Evolutionary conservation across 2,797 vertebrate species (phyloP).

Genomic region (Liasis olivaceus): DNA sequence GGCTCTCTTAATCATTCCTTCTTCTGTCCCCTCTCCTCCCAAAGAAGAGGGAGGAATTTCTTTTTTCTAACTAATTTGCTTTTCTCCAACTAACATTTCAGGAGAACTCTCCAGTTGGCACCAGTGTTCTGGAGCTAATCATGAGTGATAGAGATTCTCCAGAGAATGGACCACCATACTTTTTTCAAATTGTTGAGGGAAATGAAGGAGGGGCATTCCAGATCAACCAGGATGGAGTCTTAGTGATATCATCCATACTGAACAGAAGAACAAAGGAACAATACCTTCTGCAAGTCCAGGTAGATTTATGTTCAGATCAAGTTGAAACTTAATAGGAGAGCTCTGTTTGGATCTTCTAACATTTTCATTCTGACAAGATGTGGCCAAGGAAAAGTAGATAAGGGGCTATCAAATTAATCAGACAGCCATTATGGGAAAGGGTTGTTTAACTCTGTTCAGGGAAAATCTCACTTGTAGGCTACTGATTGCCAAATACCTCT

Average conservation of each 20-base stretch:
- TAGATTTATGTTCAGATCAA: constrained; percentile 53
- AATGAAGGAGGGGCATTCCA: constrained; percentile 87
- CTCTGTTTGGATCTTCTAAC: background rate
- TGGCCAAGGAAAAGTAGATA: background rate
- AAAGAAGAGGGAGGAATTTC: background rate
- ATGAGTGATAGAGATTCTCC: constrained; percentile 89
- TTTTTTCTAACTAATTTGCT: background rate
- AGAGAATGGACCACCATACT: constrained; percentile 89
- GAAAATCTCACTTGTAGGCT: background rate
- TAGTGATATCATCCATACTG: constrained; percentile 83
- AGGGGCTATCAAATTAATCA: background rate
- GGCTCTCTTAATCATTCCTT: background rate
- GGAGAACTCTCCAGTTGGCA: constrained; percentile 87
- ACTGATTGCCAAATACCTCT: background rate
- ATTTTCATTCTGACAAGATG: background rate
- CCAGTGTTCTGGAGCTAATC: constrained; percentile 86
- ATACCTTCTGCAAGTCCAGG: constrained; percentile 93
- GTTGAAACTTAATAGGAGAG: background rate
- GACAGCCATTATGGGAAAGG: background rate
- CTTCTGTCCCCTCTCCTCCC: background rate
- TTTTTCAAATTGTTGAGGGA: constrained; percentile 88
- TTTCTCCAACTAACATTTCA: constrained; percentile 59
- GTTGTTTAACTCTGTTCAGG: background rate
- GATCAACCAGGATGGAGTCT: constrained; percentile 87
- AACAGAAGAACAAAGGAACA: constrained; percentile 78